phyloP scores from a whole-genome alignment of 2,113 vertebrate species.

The Cottus gobio region DNA sequence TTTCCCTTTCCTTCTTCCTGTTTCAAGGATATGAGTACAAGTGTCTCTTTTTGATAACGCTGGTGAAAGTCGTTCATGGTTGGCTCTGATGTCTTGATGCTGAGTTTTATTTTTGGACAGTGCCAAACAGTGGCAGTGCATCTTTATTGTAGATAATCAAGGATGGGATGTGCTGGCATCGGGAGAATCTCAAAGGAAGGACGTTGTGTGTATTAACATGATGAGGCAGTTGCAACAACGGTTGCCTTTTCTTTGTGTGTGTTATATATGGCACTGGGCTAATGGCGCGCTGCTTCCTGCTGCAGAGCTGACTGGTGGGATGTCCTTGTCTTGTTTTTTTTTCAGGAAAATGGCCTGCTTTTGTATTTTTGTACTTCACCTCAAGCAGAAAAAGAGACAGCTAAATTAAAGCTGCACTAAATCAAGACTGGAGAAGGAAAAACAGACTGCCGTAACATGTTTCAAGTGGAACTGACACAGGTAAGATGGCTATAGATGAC shows the following conservation, averaged over 20 bases:
- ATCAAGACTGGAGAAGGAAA: no score
- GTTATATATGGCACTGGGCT: slow-evolving; percentile 34
- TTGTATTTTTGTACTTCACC: background rate
- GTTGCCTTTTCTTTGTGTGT: background rate
- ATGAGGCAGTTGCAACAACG: background rate
- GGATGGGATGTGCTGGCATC: background rate
- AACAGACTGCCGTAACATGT: background rate
- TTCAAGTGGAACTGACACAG: background rate
- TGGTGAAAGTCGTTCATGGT: slow-evolving; percentile 1
- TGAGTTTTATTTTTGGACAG: slow-evolving; percentile 27
- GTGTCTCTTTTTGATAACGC: slow-evolving; percentile 3
- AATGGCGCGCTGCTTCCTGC: slow-evolving; percentile 9
- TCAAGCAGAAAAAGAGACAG: background rate
- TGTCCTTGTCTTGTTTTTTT: slow-evolving; percentile 17
- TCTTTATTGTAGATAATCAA: slow-evolving; percentile 34
- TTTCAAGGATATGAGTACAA: slow-evolving; percentile 26
- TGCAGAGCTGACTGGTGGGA: slow-evolving; percentile 4
- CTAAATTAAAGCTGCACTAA: background rate
- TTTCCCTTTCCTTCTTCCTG: background rate
- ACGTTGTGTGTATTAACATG: slow-evolving; percentile 10
- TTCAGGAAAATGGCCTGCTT: slow-evolving; percentile 5
- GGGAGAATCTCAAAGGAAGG: slow-evolving; percentile 7
- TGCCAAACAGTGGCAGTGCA: no score
- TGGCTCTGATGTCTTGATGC: slow-evolving; percentile 24
- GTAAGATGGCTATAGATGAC: background rate